These are phyloP conservation scores for Geothlypis trichas DNA, from an alignment of 2,113 vertebrate genomes.

Conservation along the genomic window DNA sequence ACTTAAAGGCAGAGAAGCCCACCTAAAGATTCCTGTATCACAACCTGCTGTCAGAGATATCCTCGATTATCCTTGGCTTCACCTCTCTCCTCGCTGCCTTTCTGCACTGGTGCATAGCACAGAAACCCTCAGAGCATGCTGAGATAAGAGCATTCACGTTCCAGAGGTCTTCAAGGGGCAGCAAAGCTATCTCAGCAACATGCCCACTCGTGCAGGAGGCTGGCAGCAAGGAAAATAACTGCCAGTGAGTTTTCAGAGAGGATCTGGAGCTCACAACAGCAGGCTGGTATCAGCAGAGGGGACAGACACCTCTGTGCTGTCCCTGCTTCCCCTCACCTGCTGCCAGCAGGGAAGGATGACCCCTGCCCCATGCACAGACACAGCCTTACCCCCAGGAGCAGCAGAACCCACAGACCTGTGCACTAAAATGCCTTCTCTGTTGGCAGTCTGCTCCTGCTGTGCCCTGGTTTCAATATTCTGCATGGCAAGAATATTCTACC, in stretches of 20 bases:
- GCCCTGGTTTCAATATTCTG: background rate
- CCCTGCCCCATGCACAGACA: background rate
- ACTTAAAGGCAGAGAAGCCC: background rate
- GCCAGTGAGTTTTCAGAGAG: background rate
- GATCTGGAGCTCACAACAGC: background rate
- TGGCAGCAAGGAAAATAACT: background rate
- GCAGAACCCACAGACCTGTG: background rate
- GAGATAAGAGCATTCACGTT: background rate
- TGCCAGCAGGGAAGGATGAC: background rate
- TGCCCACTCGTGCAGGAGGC: background rate
- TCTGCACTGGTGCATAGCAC: background rate
- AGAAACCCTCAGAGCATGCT: background rate
- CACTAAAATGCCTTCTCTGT: background rate
- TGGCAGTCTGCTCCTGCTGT: background rate
- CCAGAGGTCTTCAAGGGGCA: background rate
- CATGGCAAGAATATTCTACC: no score
- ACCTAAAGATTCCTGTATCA: background rate
- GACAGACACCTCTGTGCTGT: background rate
- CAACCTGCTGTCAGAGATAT: background rate
- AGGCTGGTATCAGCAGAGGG: background rate
- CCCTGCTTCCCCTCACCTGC: background rate
- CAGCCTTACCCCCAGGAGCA: background rate
- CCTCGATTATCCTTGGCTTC: conserved; percentile 3
- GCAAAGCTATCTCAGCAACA: background rate
- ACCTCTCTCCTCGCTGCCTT: background rate